These are phyloP conservation scores for Bimastos eiseni DNA, from an alignment of 2,888 invertebrate genomes.

Conservation along the genomic window DNA sequence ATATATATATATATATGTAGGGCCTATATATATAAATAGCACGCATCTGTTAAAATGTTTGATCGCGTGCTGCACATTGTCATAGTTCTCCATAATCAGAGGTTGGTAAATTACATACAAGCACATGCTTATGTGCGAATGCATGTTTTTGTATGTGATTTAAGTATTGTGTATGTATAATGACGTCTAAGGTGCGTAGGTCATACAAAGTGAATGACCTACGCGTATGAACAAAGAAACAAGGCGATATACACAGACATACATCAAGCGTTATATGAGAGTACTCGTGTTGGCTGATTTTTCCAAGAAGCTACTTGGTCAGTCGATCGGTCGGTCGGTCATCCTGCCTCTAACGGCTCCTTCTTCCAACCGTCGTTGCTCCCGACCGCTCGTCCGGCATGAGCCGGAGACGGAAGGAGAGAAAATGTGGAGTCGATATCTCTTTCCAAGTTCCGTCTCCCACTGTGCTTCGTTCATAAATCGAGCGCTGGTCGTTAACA, in stretches of 20 bases:
- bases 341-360: not conserved
- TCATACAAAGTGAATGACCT: not conserved
- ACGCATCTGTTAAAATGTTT: not conserved
- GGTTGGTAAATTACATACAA: not conserved
- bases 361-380: not conserved
- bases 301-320: not conserved
- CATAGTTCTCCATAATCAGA: not conserved
- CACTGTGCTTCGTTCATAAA: too few relatives aligned
- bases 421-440: too few relatives aligned
- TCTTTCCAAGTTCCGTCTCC: too few relatives aligned
- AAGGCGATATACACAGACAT: not conserved
- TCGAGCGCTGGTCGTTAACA: too few relatives aligned
- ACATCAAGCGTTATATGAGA: not conserved
- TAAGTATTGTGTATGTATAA: not conserved
- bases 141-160: not conserved
- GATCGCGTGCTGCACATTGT: not conserved
- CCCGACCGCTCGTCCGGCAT: too few relatives aligned
- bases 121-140: not conserved
- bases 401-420: too few relatives aligned
- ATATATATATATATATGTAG: too few relatives aligned
- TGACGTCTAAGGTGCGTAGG: not conserved
- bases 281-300: not conserved
- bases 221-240: not conserved
- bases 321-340: not conserved
- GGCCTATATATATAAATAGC: too few relatives aligned